A percentile compares a stretch with the other conserved stretches of the same genome.
These are phyloP conservation scores for Cheirogaleus medius DNA, from an alignment of 2,113 vertebrate species.

Conservation along the genomic window DNA sequence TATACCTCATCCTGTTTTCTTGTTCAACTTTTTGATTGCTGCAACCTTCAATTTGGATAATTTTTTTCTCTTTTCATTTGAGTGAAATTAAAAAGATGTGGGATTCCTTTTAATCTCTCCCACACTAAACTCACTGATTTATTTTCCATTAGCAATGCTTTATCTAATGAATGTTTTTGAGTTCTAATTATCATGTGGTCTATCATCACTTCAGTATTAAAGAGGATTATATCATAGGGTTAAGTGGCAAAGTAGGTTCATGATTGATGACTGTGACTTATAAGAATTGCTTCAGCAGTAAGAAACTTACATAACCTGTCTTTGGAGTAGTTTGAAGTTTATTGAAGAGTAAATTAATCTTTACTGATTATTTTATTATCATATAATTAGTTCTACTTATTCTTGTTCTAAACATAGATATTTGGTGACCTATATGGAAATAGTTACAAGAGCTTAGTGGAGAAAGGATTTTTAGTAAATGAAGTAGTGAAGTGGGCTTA, in stretches of 20 bases:
- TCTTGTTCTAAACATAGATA: neutral
- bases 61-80: conserved; percentile 73
- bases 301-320: neutral
- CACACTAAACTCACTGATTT: conserved; percentile 51
- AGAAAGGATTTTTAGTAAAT: conserved; percentile 14
- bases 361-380: neutral
- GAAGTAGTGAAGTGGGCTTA: neutral
- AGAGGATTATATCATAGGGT: neutral
- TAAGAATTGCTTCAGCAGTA: neutral
- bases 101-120: conserved; percentile 66
- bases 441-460: neutral
- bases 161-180: conserved; percentile 63
- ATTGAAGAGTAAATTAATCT: conserved; percentile 1
- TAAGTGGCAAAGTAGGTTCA: conserved; percentile 32
- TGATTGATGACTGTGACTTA: conserved; percentile 19
- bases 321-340: neutral
- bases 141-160: conserved; percentile 61
- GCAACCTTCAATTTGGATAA: conserved; percentile 67
- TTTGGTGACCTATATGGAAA: neutral
- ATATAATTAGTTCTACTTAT: neutral
- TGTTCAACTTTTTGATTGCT: conserved; percentile 52
- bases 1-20: conserved; percentile 71
- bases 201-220: conserved; percentile 47
- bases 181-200: conserved; percentile 55
- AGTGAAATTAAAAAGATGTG: conserved; percentile 71